Base-by-base conservation (phyloP, 2,797 vertebrate genomes). In the Sebastes diploproa region DNA sequence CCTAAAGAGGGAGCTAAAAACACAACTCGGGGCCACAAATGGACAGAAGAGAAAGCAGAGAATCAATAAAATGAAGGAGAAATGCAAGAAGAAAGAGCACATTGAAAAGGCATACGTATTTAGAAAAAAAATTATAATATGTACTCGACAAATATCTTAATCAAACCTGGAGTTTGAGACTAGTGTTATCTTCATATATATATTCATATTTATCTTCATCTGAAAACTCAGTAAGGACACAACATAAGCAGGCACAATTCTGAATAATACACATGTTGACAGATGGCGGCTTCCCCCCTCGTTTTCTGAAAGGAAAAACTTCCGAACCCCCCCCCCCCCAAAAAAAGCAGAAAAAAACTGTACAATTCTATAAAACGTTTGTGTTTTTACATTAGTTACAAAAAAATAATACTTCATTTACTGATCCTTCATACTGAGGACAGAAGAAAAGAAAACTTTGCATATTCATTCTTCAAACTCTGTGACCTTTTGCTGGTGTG, bases 301-400 rank as follows among this genome's bases (percentile, higher is more conserved):
- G 86, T 85, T 88, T 88, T 85, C 80, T 90, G 89, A 91, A 87
- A 90, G 82, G 50, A 76, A 81, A 87, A 63, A 84, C 78, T 83
- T 91, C 86, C 80, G 81, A 89, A 87, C 81, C 81, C 66, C 13
- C 32, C 13, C 1, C 36, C 36, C 36, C 36, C 5, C 0, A 27
- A 75, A 62, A 90, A 93, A 93, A 92, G 84, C 88, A 93, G 77
- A 91, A 94, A 86, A 96, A 95, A 97, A 96, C 98, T 99, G 98
- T 99, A 99, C 98, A 99, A 96, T 97, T 96, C 96, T 98, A 98
- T 98, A 99, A 99, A 99, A 98, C 94, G 89, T 92, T 96, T 97
- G 96, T 97, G 92, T 97, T 98, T 96, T 97, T 99, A 99, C 98
- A 99, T 98, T 98, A 98, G 97, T 98, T 99, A 98, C 97, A 98